Conservation (phyloP, 2,888 invertebrate species). For the Archips crataeganus region DNA sequence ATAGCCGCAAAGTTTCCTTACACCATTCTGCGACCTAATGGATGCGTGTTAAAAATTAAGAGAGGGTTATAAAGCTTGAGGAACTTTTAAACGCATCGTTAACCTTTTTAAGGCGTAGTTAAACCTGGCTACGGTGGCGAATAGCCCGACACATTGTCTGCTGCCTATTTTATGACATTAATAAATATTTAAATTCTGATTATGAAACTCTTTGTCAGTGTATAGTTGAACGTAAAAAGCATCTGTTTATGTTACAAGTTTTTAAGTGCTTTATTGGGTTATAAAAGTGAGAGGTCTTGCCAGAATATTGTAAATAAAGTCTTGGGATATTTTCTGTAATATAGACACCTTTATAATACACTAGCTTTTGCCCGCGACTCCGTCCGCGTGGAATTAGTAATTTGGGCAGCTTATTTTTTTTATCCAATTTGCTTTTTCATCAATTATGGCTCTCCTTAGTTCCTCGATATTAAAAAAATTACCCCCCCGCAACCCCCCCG, state of each 20-base stretch:
- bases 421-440: too few species aligned
- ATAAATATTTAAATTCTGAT: constrained; percentile 42
- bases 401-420: too few species aligned
- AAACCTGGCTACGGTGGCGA: constrained; percentile 30
- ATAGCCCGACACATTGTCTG: constrained; percentile 37
- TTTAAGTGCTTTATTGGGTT: not conserved
- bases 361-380: too few species aligned
- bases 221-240: constrained; percentile 24
- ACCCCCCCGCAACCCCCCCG: too few species aligned
- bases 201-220: constrained; percentile 29
- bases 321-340: too few species aligned
- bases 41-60: constrained; percentile 41
- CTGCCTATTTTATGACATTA: constrained; percentile 31
- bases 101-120: constrained; percentile 41
- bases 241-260: constrained; percentile 32
- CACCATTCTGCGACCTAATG: constrained; percentile 35
- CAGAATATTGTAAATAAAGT: not conserved
- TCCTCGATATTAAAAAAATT: too few species aligned
- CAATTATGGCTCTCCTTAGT: too few species aligned
- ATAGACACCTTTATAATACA: too few species aligned
- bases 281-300: not conserved
- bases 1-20: not conserved
- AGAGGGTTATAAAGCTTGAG: constrained; percentile 37
- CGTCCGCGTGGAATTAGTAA: too few species aligned
- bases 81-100: constrained; percentile 42